Evolutionary conservation across 1,140 invertebrate genomes (phyloP).

Genomic region (Drosophila subobscura): DNA sequence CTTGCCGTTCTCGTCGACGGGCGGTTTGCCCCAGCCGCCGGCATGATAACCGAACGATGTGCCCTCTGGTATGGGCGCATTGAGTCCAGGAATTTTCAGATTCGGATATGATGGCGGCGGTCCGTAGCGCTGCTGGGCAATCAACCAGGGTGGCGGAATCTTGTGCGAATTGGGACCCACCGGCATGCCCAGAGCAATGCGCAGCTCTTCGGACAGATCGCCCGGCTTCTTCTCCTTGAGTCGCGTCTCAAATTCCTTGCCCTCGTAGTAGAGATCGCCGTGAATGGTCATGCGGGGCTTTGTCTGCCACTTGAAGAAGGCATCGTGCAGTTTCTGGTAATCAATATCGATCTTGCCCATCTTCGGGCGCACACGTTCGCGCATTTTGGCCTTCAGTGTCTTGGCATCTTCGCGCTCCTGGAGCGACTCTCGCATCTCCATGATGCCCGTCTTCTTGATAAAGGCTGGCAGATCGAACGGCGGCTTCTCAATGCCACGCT

Average conservation of each 20-base stretch:
- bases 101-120: conserved; percentile 99
- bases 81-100: conserved; percentile 97
- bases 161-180: conserved; percentile 95
- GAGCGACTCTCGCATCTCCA: conserved; percentile 99
- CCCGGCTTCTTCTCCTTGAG: conserved; percentile 99
- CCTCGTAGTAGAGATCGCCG: conserved; percentile 99
- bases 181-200: conserved; percentile 99
- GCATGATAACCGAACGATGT: conserved; percentile 99
- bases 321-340: conserved; percentile 99
- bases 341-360: conserved; percentile 99
- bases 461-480: conserved; percentile 99
- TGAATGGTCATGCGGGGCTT: conserved; percentile 99
- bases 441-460: conserved; percentile 99
- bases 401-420: conserved; percentile 99
- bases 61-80: conserved; percentile 97
- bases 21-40: conserved; percentile 99
- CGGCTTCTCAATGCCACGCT: conserved; percentile 99
- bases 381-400: conserved; percentile 99
- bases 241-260: conserved; percentile 99
- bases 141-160: conserved; percentile 99
- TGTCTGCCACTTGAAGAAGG: conserved; percentile 99
- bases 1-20: conserved; percentile 98
- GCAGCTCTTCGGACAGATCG: conserved; percentile 96
- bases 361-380: conserved; percentile 97
- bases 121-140: conserved; percentile 99